Evolutionary conservation across 1,140 invertebrate genomes (phyloP), one percentile per base, ranked within the genome.

Genomic region (Hetaerina americana): DNA sequence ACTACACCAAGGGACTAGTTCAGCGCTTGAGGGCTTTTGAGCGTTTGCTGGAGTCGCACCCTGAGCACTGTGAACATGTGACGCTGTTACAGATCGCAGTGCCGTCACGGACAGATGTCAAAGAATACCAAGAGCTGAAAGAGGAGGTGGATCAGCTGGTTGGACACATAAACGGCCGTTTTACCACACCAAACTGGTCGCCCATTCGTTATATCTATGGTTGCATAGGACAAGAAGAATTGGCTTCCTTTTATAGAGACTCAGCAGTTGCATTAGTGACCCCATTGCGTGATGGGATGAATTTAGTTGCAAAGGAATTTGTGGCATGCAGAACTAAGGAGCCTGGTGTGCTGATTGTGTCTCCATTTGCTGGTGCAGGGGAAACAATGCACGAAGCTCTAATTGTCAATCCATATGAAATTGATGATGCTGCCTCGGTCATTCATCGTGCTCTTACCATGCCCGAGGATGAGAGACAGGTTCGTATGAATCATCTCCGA

Each of bases 231-330:
- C 80, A 81, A 73, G 78, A 77, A 26, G 77, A 82, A 70, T 74
- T 83, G 66, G 78, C 81, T 27, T 81, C 80, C 5, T 81, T 81
- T 71, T 83, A 83, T 70, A 73, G 80, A 26, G 81, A 81, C 70
- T 77, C 81, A 0, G 77, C 78, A 25, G 81, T 83, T 25, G 80
- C 77, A 6, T 72, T 83, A 27, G 79, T 83, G 0, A 82, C 81
- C 1, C 81, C 81, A n/a, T 76, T 83, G 12, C 72, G 80, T 27
- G 82, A 83, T 74, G 82, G 82, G 8, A 83, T 83, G 82, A 83
- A 83, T 73, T 73, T 83, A n/a, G 82, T 83, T 5, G 82, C 82
- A 15, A 84, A 83, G 74, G 82, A 83, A 71, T 83, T 79, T 71
- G 81, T 83, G 10, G 82, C 82, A 5, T 82, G 82, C 73, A 80